Conservation (phyloP, 2,888 invertebrate genomes). For the Torymus auratus region DNA sequence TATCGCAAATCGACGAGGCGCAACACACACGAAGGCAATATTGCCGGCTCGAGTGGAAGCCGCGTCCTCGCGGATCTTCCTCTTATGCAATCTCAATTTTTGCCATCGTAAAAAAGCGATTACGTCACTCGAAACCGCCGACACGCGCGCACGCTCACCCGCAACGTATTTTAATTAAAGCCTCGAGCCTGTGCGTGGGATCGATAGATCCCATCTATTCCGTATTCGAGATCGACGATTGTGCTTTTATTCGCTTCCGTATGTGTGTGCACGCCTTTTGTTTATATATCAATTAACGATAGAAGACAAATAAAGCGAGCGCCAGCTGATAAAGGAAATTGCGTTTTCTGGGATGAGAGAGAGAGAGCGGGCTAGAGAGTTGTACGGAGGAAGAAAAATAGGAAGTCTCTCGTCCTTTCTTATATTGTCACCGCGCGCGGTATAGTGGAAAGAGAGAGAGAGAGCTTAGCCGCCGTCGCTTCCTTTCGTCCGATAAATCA, state of each 20-base stretch:
- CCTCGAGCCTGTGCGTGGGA: neutral
- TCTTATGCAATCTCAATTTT: conserved; percentile 62
- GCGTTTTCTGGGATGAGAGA: neutral
- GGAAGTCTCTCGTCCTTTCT: conserved; percentile 62
- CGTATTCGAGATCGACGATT: no score
- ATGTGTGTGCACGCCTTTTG: neutral
- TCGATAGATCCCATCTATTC: conserved; percentile 41
- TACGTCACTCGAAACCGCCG: neutral
- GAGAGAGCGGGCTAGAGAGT: conserved; percentile 33
- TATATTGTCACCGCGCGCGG: conserved; percentile 66
- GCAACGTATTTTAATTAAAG: conserved; percentile 39
- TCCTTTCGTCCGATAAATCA: conserved; percentile 75
- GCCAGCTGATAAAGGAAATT: conserved; percentile 30
- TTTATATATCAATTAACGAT: conserved; percentile 55
- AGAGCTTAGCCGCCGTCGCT: conserved; percentile 63
- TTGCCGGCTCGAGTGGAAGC: conserved; percentile 46
- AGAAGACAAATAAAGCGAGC: neutral
- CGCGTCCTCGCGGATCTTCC: conserved; percentile 31
- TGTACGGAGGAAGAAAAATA: conserved; percentile 51
- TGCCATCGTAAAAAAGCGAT: conserved; percentile 3
- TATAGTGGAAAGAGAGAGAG: conserved; percentile 34
- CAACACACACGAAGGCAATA: conserved; percentile 38
- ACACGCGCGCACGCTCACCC: neutral
- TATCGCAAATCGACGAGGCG: conserved; percentile 57
- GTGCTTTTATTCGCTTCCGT: neutral